Percentiles rank a stretch among this genome's conserved stretches.
Conservation (phyloP, 2,797 vertebrate species). For the Carcharodon carcharias region DNA sequence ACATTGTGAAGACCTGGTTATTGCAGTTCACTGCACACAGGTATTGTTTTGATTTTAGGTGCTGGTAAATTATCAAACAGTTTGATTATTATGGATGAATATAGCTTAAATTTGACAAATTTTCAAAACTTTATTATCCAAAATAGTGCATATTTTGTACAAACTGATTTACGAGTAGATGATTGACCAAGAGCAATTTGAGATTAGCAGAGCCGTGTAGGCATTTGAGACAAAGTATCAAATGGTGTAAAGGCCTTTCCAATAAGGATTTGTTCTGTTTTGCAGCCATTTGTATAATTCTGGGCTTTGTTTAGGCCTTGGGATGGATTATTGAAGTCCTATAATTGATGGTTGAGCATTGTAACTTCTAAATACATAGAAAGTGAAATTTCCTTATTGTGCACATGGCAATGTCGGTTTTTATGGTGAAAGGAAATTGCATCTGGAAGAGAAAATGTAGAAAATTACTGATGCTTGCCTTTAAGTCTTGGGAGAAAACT, state of each 20-base stretch:
- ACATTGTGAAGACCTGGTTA: neutral
- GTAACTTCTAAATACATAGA: slow-evolving; percentile 21
- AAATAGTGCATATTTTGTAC: slow-evolving; percentile 11
- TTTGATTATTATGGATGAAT: neutral
- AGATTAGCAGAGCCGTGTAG: slow-evolving; percentile 22
- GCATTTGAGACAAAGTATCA: neutral
- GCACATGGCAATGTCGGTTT: slow-evolving; percentile 13
- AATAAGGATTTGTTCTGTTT: slow-evolving; percentile 28
- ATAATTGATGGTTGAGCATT: slow-evolving; percentile 29
- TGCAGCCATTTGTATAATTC: slow-evolving; percentile 22
- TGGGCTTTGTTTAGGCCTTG: slow-evolving; percentile 9
- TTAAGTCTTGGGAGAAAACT: slow-evolving; percentile 12
- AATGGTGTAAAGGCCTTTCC: neutral
- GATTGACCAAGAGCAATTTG: slow-evolving; percentile 17
- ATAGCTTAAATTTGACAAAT: neutral
- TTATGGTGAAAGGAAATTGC: slow-evolving; percentile 32
- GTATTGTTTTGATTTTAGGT: neutral
- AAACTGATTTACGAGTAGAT: slow-evolving; percentile 16
- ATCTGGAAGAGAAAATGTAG: slow-evolving; percentile 24
- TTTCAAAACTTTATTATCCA: neutral
- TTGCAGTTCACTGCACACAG: neutral
- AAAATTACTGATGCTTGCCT: slow-evolving; percentile 31
- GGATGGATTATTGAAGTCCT: slow-evolving; percentile 29
- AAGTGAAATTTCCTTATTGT: slow-evolving; percentile 2
- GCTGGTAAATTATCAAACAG: neutral